phyloP scores from a whole-genome alignment of 2,888 invertebrate species.

The Papilio gigon region DNA sequence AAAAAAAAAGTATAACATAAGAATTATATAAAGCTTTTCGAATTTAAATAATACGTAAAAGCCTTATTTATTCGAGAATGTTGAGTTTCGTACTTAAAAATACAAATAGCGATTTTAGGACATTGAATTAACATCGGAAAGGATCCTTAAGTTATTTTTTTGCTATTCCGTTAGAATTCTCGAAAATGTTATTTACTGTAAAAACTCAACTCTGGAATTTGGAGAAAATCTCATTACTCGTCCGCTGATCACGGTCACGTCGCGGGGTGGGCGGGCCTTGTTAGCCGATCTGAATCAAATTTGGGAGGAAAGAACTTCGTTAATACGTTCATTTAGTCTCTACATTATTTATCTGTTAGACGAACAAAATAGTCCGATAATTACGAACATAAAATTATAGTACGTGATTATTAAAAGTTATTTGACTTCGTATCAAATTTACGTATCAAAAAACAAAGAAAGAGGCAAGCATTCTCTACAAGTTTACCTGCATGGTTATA shows the following conservation, averaged over 20 bases:
- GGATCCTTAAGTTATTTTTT: slow-evolving; percentile 13
- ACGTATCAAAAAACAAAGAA: too few relatives aligned
- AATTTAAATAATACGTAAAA: not conserved
- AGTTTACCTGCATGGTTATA: too few relatives aligned
- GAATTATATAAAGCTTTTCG: not conserved
- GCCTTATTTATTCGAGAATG: not conserved
- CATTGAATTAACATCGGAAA: not conserved
- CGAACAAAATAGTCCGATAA: slow-evolving; percentile 17
- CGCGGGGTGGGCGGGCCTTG: slow-evolving; percentile 32
- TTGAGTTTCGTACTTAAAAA: slow-evolving; percentile 8
- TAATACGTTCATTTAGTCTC: slow-evolving; percentile 32
- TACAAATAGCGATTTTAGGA: slow-evolving; percentile 14
- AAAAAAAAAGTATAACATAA: not conserved
- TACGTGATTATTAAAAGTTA: slow-evolving; percentile 6
- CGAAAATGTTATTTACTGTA: slow-evolving; percentile 22
- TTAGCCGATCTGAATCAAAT: slow-evolving; percentile 36
- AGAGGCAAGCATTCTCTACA: too few relatives aligned
- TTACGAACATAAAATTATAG: slow-evolving; percentile 13
- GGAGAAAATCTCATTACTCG: slow-evolving; percentile 36
- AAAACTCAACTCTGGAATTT: slow-evolving; percentile 30
- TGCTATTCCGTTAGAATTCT: slow-evolving; percentile 14
- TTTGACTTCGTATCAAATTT: not conserved
- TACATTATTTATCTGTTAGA: slow-evolving; percentile 16
- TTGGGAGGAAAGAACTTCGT: slow-evolving; percentile 36
- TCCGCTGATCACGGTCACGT: slow-evolving; percentile 36